phyloP scores from a whole-genome alignment of 2,888 invertebrate species.

The Rotaria socialis region DNA sequence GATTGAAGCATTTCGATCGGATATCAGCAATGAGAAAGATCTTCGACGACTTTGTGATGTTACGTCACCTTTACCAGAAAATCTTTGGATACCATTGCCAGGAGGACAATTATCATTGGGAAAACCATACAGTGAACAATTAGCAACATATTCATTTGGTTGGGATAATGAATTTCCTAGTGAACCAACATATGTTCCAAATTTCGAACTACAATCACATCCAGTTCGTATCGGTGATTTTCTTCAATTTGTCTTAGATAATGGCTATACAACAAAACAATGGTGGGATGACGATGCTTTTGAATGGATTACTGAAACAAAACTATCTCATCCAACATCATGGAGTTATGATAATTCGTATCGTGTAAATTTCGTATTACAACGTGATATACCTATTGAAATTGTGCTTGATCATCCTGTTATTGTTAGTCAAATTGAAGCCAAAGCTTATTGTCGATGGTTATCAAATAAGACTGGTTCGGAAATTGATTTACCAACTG shows the following conservation, averaged over 20 bases:
- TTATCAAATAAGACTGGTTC: not conserved
- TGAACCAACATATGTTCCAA: not conserved
- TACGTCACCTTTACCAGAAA: not conserved
- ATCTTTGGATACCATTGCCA: not conserved
- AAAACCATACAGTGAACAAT: not conserved
- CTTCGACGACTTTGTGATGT: not conserved
- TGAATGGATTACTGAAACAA: not conserved
- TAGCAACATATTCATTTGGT: not conserved
- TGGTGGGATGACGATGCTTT: not conserved
- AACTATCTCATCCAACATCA: not conserved
- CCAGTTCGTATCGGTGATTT: not conserved
- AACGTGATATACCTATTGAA: not conserved
- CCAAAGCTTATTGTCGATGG: constrained; percentile 1
- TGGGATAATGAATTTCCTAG: not conserved
- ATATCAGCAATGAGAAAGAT: not conserved
- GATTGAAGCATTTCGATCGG: not conserved
- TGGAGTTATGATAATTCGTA: not conserved
- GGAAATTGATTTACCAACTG: not conserved
- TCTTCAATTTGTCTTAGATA: not conserved
- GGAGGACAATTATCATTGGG: not conserved
- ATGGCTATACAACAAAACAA: not conserved
- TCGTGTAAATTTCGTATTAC: not conserved
- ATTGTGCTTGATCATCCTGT: not conserved
- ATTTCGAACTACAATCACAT: not conserved
- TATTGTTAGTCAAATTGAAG: not conserved